Base-by-base conservation (phyloP, 2,113 vertebrate genomes). In the Myotis yumanensis region DNA sequence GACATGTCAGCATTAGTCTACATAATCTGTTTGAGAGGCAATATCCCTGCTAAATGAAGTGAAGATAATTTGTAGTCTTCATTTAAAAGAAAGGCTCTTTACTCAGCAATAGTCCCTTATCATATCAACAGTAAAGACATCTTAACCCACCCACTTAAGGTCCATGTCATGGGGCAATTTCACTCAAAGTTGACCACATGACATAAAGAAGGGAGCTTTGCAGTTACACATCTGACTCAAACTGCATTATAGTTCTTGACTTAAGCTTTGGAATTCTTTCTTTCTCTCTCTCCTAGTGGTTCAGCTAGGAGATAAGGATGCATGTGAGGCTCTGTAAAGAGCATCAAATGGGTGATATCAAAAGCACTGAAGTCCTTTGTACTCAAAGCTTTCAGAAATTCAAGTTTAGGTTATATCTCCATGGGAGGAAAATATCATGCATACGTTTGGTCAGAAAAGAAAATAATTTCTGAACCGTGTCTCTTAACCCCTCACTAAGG, bases 1-100 rank as follows among this genome's bases (percentile, higher is more conserved):
- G 52, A 90, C n/a, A 66, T 62, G 64, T 93, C 93, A 96, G 57
- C 88, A 90, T 51, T 86, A 83, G 43, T 82, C 30, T 86, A 94
- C 93, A 93, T 92, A 83, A 96, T 96, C 86, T 95, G 75, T 90
- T 95, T 95, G 68, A 90, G 79, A 96, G 46, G 92, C 77, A 96
- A 86, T 92, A 86, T 68, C 35, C 66, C 57, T 89, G 87, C 62
- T 97, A 96, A 97, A 96, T 94, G 93, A 62, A 96, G 87, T 91
- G 88, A 86, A 96, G 57, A 91, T 54, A 92, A 95, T 95, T 85
- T 90, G 73, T 76, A 90, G 59, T 79, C 64, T 88, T 89, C 77
- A 77, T 59, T 76, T 51, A 82, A 77, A 95, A 89, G 35, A 66
- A 90, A 95, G 89, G 35, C 59, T 88, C 40, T 76, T 69, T 5